These are phyloP conservation scores for Drosophila meridionalis DNA, from an alignment of 2,888 invertebrate genomes.

Conservation along the genomic window DNA sequence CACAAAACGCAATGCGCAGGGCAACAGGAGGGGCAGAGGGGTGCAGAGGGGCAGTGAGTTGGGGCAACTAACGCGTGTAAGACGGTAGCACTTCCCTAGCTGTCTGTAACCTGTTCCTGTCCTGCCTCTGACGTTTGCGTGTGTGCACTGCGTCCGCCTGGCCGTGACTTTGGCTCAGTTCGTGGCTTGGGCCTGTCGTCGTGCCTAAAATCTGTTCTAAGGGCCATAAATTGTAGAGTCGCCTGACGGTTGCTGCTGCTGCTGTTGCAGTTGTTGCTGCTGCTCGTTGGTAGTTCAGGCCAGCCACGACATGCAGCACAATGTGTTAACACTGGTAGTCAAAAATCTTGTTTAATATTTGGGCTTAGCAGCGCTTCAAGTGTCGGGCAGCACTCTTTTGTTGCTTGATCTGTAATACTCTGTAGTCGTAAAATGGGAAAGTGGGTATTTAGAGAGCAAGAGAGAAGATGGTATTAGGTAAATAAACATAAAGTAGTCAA, in stretches of 20 bases:
- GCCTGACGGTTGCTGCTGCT: conserved; percentile 15
- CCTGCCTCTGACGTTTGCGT: conserved; percentile 47
- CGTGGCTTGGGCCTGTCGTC: conserved; percentile 62
- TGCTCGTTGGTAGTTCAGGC: conserved; percentile 15
- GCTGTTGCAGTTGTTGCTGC: neutral
- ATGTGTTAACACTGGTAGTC: conserved; percentile 76
- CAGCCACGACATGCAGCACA: conserved; percentile 46
- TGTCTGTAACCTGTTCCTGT: conserved; percentile 71
- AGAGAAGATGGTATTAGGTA: neutral
- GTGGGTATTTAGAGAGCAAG: neutral
- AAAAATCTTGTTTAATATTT: conserved; percentile 75
- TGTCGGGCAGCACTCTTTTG: conserved; percentile 36
- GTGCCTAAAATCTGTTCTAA: conserved; percentile 76
- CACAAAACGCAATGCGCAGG: conserved; percentile 33
- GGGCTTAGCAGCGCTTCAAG: conserved; percentile 54
- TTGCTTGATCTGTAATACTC: conserved; percentile 7
- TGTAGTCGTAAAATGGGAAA: neutral
- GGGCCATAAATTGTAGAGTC: conserved; percentile 72
- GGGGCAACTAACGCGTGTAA: conserved; percentile 61
- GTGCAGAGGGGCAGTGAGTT: neutral
- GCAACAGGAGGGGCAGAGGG: neutral
- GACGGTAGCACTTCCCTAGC: conserved; percentile 77
- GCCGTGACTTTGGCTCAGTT: conserved; percentile 19
- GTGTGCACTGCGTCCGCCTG: conserved; percentile 23
- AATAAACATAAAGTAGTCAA: neutral